These are phyloP conservation scores for Chelon auratus DNA, from an alignment of 2,797 vertebrate species.

Conservation along the genomic window DNA sequence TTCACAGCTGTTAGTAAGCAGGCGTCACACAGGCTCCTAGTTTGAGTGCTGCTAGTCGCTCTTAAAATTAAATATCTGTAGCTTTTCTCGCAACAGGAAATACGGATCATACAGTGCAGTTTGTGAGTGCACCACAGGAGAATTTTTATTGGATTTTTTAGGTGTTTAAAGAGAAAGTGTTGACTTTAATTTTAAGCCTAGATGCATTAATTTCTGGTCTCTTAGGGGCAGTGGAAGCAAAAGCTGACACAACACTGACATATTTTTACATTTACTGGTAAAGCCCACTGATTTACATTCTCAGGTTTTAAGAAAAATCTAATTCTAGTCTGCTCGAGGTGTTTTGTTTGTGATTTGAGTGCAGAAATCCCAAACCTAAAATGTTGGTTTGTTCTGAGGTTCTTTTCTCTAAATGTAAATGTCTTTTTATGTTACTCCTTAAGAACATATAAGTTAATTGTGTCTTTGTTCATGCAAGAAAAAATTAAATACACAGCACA, in stretches of 20 bases:
- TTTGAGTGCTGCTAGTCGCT: neutral
- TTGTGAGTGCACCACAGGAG: neutral
- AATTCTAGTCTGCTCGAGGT: neutral
- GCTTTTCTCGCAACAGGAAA: neutral
- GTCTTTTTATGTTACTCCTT: neutral
- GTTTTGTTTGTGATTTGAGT: neutral
- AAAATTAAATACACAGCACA: constrained; percentile 48
- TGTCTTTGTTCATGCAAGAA: constrained; percentile 23
- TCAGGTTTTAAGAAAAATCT: neutral
- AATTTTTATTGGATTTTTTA: neutral
- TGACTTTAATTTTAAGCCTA: neutral
- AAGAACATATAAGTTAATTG: neutral
- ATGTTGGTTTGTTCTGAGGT: neutral
- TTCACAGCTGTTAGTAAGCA: constrained; percentile 78
- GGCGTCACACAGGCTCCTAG: constrained; percentile 26
- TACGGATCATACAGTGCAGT: neutral
- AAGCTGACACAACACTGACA: neutral
- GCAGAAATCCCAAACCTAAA: neutral
- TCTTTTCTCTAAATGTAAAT: neutral
- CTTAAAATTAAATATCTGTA: neutral
- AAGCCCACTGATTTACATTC: neutral
- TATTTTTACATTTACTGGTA: neutral
- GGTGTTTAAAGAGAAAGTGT: neutral
- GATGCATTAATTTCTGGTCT: neutral
- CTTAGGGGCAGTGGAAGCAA: neutral